Conservation (phyloP, 2,888 invertebrate species). For the Drosophila ezoana region DNA sequence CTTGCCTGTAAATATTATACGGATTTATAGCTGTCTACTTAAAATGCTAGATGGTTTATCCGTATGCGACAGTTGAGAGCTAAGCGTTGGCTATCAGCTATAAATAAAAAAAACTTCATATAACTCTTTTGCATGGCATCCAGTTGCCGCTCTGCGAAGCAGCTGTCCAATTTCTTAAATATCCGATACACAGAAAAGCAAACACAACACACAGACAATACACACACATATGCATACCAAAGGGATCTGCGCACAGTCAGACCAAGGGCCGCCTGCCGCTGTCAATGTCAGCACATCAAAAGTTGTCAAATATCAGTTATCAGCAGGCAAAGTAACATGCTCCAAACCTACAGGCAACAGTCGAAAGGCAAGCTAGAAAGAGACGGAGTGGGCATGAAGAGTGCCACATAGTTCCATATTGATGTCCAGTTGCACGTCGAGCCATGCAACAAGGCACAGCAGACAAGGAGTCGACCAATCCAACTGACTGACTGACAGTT, state of each 20-base stretch:
- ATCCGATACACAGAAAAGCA: constrained; percentile 41
- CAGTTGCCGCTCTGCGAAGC: constrained; percentile 35
- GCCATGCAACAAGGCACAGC: constrained; percentile 22
- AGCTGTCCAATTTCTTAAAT: constrained; percentile 78
- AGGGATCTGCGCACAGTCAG: constrained; percentile 41
- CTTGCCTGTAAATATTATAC: constrained; percentile 37
- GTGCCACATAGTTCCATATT: constrained; percentile 60
- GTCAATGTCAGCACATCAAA: constrained; percentile 80
- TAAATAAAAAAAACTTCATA: constrained; percentile 47
- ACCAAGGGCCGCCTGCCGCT: constrained; percentile 66
- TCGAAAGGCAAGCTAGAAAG: neutral
- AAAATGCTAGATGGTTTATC: constrained; percentile 38
- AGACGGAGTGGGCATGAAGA: constrained; percentile 5
- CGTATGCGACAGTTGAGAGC: constrained; percentile 51
- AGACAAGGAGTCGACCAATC: constrained; percentile 45
- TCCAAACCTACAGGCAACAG: constrained; percentile 41
- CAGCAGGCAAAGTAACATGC: constrained; percentile 75
- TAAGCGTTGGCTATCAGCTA: constrained; percentile 43
- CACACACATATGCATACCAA: neutral
- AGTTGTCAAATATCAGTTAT: constrained; percentile 81
- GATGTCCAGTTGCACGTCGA: constrained; percentile 58
- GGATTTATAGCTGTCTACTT: constrained; percentile 53
- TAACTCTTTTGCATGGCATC: constrained; percentile 55
- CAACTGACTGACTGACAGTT: constrained; percentile 73
- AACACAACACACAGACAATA: constrained; percentile 24